Evolutionary conservation across 92 coral and sea anemone genomes (phyloP).

Genomic region (Siderastrea radians): DNA sequence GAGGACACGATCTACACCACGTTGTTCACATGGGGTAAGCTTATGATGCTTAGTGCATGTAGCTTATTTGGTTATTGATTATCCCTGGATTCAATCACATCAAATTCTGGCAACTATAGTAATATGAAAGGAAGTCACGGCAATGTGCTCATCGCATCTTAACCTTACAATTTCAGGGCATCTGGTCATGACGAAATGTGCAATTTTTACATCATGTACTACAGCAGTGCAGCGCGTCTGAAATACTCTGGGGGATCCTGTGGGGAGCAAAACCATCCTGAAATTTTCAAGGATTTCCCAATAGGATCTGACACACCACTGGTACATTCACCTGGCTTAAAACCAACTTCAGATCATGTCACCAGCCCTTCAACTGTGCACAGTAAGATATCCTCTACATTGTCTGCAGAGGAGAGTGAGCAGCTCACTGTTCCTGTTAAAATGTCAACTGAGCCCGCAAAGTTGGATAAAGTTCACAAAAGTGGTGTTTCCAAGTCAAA

Average conservation of each 20-base stretch:
- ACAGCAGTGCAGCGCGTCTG: conserved; percentile 58
- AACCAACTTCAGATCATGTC: not conserved
- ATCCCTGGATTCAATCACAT: too few species aligned
- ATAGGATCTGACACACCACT: conserved; percentile 63
- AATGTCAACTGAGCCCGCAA: not conserved
- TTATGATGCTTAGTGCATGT: too few species aligned
- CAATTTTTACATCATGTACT: conserved; percentile 98
- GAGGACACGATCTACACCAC: conserved; percentile 66
- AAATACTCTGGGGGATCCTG: conserved; percentile 49
- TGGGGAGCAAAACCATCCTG: conserved; percentile 41
- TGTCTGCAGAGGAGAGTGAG: not conserved
- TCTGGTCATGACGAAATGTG: conserved; percentile 95
- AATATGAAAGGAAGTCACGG: not conserved
- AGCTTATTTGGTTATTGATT: too few species aligned
- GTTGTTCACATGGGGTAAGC: conserved; percentile 91
- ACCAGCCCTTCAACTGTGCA: not conserved
- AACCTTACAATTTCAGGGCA: conserved; percentile 55
- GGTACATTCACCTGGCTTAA: not conserved
- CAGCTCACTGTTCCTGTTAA: not conserved
- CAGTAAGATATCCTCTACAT: not conserved
- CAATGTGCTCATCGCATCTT: not conserved
- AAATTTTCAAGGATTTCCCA: conserved; percentile 54
- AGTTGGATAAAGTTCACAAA: too few species aligned
- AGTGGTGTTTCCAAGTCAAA: not conserved
- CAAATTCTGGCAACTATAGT: too few species aligned